Evolutionary conservation across 2,888 invertebrate species (phyloP), one percentile per base, ranked within the genome.

Genomic region (Pheosia gnoma): DNA sequence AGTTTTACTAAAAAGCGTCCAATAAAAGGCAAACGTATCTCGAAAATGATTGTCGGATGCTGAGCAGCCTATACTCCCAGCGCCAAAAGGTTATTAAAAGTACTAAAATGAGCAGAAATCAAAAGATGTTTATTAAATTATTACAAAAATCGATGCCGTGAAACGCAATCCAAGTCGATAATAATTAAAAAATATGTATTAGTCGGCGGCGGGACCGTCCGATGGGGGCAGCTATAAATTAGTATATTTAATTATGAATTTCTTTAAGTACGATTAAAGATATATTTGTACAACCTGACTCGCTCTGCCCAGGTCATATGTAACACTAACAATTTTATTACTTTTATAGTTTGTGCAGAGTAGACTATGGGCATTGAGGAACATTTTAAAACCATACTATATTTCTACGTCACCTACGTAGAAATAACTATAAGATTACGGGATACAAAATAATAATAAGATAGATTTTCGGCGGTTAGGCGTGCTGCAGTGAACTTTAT

Each of bases 171-270:
- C 83, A 74, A 79, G 63, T 84, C 76, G 82, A 86, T 86, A 85
- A 85, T 85, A 83, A 88, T 85, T 80, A 77, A 84, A 85, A 86
- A 83, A 87, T 88, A 87, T 86, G 86, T 87, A 85, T 87, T 83
- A 86, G 72, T 75, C 72, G 70, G 66, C 60, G 72, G 73, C 66
- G 61, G 70, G 61, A 45, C 65, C 70, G 66, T 63, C 65, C 64
- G 75, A 77, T 73, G 73, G 78, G 77, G 77, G 79, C 71, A 72
- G 70, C 59, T 79, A 91, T 93, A 92, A 92, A 93, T 93, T 91
- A 88, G 85, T 82, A 80, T 82, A 90, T 89, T 92, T 93, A 92
- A 93, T 93, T 92, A 91, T 89, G 85, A 91, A 92, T 92, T 89
- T 89, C 86, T 87, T 86, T 86, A 86, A 88, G 86, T 90, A 88